Evolutionary conservation across 2,113 vertebrate genomes (phyloP).

Genomic region (Neotoma lepida): DNA sequence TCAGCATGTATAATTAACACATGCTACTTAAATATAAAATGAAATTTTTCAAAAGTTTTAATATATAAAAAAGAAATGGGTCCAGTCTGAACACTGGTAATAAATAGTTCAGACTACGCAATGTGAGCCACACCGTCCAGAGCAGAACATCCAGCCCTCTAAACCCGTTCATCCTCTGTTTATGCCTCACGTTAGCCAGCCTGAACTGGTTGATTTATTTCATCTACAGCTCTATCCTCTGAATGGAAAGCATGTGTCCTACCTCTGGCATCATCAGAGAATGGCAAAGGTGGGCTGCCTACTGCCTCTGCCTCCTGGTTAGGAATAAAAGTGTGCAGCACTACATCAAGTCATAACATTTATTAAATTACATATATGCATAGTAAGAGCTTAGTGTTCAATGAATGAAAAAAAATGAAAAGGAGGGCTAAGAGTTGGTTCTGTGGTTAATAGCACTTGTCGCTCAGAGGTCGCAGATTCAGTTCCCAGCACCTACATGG

Average conservation of each 20-base stretch:
- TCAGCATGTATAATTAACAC: neutral
- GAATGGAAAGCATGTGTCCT: conserved; percentile 87
- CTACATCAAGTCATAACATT: too few species aligned
- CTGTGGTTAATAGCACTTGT: neutral
- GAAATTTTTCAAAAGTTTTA: neutral
- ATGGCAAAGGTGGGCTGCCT: conserved; percentile 89
- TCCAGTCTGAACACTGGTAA: conserved; percentile 92
- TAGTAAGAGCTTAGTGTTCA: too few species aligned
- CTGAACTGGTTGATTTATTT: conserved; percentile 92
- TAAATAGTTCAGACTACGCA: conserved; percentile 94
- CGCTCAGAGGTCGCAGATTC: too few species aligned
- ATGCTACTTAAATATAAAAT: neutral
- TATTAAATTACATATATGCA: too few species aligned
- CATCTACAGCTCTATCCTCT: conserved; percentile 91
- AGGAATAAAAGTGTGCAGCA: too few species aligned
- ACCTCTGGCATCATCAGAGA: conserved; percentile 83
- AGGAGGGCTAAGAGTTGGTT: neutral
- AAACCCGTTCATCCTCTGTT: conserved; percentile 85
- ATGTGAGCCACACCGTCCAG: conserved; percentile 89
- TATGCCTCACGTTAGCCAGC: conserved; percentile 90
- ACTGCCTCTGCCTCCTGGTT: conserved; percentile 65
- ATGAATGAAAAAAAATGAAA: too few species aligned
- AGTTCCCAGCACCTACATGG: too few species aligned
- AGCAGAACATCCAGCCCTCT: conserved; percentile 83
- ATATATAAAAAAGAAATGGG: conserved; percentile 85